Evolutionary conservation across 2,888 invertebrate species (phyloP).

Genomic region (Chorisops tibialis): DNA sequence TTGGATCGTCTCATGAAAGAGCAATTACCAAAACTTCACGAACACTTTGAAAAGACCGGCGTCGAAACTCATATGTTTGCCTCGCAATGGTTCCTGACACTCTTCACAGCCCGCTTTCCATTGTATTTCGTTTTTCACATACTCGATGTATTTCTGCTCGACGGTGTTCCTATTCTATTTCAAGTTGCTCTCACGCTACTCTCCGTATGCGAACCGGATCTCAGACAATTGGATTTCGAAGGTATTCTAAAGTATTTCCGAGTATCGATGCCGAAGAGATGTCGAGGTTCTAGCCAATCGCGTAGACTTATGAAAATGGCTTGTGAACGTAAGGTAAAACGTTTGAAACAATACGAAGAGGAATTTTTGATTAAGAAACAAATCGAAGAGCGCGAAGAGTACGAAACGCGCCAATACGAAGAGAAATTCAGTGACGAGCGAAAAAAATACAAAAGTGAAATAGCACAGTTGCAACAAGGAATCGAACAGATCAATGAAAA

Average conservation of each 20-base stretch:
- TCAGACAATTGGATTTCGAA: constrained; percentile 93
- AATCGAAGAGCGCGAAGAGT: constrained; percentile 62
- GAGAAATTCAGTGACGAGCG: constrained; percentile 58
- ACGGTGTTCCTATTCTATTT: constrained; percentile 93
- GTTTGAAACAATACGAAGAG: constrained; percentile 90
- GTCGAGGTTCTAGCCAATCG: constrained; percentile 86
- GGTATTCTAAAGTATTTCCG: constrained; percentile 97
- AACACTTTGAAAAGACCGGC: constrained; percentile 75
- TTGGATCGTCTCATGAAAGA: constrained; percentile 85
- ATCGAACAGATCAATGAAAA: constrained; percentile 72
- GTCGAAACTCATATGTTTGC: constrained; percentile 99
- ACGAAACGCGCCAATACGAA: constrained; percentile 65
- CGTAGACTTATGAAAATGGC: constrained; percentile 86
- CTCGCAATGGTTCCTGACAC: constrained; percentile 98
- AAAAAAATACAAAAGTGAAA: constrained; percentile 53
- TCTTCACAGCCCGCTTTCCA: constrained; percentile 99
- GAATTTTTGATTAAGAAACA: constrained; percentile 79
- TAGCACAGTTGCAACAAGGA: constrained; percentile 67
- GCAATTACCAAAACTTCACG: constrained; percentile 75
- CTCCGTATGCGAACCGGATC: constrained; percentile 85
- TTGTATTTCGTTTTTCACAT: constrained; percentile 95
- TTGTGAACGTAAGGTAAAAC: constrained; percentile 87
- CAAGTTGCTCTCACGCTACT: constrained; percentile 93
- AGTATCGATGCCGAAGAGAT: constrained; percentile 94
- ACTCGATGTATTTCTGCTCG: constrained; percentile 89